These are phyloP conservation scores for Trichonephila clavata DNA, from an alignment of 1,140 invertebrate species.

Conservation along the genomic window DNA sequence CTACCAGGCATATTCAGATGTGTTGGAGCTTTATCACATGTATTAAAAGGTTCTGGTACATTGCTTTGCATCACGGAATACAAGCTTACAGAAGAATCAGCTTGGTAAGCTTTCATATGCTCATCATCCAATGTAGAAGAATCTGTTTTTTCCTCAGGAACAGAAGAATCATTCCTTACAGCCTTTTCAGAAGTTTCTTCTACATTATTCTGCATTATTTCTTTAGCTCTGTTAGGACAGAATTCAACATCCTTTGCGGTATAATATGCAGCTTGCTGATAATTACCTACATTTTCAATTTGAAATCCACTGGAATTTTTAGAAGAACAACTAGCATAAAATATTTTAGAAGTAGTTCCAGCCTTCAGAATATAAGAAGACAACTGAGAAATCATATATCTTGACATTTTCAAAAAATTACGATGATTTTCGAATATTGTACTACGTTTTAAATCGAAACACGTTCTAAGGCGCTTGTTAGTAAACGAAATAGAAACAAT, in stretches of 20 bases:
- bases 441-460: neutral
- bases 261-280: conserved; percentile 52
- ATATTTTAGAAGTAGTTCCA: neutral
- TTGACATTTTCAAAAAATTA: neutral
- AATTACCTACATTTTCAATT: conserved; percentile 12
- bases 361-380: neutral
- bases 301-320: neutral
- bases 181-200: conserved; percentile 42
- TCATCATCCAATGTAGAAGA: conserved; percentile 10
- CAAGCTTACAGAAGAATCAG: conserved; percentile 55
- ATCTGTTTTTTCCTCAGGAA: neutral
- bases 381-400: neutral
- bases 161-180: neutral
- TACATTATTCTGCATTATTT: conserved; percentile 71
- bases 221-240: conserved; percentile 60
- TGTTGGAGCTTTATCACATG: conserved; percentile 56
- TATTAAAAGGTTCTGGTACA: conserved; percentile 63
- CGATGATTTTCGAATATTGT: neutral
- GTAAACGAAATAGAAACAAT: neutral
- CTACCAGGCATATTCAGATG: conserved; percentile 72
- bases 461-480: neutral
- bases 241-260: conserved; percentile 73
- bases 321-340: neutral
- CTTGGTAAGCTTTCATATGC: conserved; percentile 53
- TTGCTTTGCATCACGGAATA: conserved; percentile 74